Base-by-base conservation (phyloP, 2,797 vertebrate species). In the Coluber constrictor region DNA sequence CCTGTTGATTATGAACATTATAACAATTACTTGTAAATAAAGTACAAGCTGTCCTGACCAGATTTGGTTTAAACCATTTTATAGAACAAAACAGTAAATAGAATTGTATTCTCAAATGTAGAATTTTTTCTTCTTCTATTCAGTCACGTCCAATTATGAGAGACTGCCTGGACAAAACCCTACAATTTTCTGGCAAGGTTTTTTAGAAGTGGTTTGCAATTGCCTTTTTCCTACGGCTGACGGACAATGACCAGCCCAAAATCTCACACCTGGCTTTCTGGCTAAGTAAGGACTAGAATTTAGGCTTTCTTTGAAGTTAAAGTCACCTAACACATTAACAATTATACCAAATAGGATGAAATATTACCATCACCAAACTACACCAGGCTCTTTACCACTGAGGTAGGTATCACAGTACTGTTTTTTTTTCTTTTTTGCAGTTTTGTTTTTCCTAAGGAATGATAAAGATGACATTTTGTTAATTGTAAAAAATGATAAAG, bases 401-500 rank as follows among this genome's bases (percentile, higher is more conserved):
- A 79, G 3, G 43, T 10, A 59, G 10, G 47, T 87, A 18, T 27
- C n/a, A 86, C 91, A 93, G 86, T 92, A 88, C 88, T 93, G 20
- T 56, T 13, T 16, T 56, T 16, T 56, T 57, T 90, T 89, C 63
- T 93, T 96, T 95, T 90, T 91, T 95, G 91, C 90, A 92, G 90
- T 94, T 2, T 51, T 93, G 37, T 47, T 66, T 91, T 91, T 57
- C 89, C 89, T 92, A 54, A 55, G 87, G 83, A 89, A 20, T 4
- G 29, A 47, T 79, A 47, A 47, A 25, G 74, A 90, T 61, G 74
- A 70, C 11, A 91, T 88, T 95, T 93, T 94, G 92, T 59, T 94
- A 95, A 96, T 95, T 94, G 86, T 93, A 90, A 87, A 95, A 94
- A 90, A 83, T 93, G 88, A 47, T 15, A n/a, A 51, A 57, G 95